These are phyloP conservation scores for Mirza zaza DNA, from an alignment of 2,113 vertebrate genomes.

Conservation along the genomic window DNA sequence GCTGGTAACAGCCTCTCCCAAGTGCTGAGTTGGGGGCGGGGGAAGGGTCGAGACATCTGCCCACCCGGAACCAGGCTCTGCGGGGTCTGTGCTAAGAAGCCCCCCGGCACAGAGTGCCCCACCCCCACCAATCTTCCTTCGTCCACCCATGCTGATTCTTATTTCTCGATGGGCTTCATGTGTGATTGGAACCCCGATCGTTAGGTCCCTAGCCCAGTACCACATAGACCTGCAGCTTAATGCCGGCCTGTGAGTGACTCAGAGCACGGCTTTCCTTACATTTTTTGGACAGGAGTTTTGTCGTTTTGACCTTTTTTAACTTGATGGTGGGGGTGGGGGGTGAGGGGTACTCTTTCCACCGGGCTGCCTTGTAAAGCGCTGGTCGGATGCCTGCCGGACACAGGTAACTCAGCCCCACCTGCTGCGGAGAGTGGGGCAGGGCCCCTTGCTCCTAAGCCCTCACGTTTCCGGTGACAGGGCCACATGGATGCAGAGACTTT, in stretches of 20 bases:
- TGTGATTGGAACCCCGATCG: background rate
- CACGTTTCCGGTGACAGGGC: rapidly evolving
- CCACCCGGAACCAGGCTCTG: background rate
- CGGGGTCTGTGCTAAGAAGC: background rate
- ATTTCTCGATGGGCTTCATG: background rate
- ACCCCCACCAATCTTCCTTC: background rate
- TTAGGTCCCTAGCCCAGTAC: background rate
- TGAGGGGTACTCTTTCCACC: background rate
- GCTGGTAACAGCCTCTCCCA: conserved; percentile 27
- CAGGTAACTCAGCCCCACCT: background rate
- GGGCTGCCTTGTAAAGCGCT: background rate
- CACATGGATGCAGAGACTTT: background rate
- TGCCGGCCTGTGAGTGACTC: background rate
- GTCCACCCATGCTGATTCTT: background rate
- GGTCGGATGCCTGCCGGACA: background rate
- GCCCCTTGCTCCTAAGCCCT: background rate
- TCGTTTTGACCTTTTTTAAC: background rate
- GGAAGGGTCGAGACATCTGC: background rate
- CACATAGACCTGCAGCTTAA: background rate
- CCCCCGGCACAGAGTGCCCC: background rate
- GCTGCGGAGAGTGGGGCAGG: background rate
- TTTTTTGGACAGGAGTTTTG: background rate
- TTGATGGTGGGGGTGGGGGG: background rate
- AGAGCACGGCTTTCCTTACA: background rate
- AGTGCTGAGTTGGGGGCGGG: background rate